Evolutionary conservation across 2,797 vertebrate species (phyloP).

Genomic region (Silurus lanzhouensis): DNA sequence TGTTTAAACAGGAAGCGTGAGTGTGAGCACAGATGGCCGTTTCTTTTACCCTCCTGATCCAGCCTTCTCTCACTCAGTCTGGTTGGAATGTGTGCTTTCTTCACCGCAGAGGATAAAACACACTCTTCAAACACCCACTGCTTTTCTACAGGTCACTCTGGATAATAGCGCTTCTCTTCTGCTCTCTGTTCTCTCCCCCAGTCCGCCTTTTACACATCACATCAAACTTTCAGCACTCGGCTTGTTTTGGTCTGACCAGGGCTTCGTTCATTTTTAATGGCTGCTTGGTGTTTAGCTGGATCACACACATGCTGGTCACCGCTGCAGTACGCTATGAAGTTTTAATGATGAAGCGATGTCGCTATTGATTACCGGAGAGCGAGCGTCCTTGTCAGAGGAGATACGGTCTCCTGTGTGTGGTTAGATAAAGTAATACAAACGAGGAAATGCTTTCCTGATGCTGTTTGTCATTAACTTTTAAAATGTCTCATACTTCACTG

Average conservation of each 20-base stretch:
- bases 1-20: not conserved
- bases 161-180: slow-evolving; percentile 46
- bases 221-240: slow-evolving; percentile 74
- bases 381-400: not conserved
- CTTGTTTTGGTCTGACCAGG: slow-evolving; percentile 72
- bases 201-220: slow-evolving; percentile 70
- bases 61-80: slow-evolving; percentile 10
- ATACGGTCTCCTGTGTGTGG: not conserved
- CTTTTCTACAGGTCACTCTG: slow-evolving; percentile 38
- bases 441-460: slow-evolving; percentile 10
- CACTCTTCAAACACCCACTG: slow-evolving; percentile 30
- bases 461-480: slow-evolving; percentile 8
- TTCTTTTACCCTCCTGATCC: slow-evolving; percentile 10
- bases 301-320: slow-evolving; percentile 30
- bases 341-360: slow-evolving; percentile 29
- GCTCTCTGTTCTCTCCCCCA: slow-evolving; percentile 46
- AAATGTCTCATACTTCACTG: not conserved
- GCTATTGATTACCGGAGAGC: slow-evolving; percentile 14
- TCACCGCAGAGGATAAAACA: slow-evolving; percentile 14
- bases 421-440: slow-evolving; percentile 5
- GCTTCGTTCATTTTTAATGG: slow-evolving; percentile 72
- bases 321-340: slow-evolving; percentile 40
- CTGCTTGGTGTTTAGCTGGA: not conserved
- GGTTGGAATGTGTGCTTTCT: slow-evolving; percentile 14
- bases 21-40: slow-evolving; percentile 3